Base-by-base conservation (phyloP, 2,888 invertebrate genomes). In the Isoperla grammatica region DNA sequence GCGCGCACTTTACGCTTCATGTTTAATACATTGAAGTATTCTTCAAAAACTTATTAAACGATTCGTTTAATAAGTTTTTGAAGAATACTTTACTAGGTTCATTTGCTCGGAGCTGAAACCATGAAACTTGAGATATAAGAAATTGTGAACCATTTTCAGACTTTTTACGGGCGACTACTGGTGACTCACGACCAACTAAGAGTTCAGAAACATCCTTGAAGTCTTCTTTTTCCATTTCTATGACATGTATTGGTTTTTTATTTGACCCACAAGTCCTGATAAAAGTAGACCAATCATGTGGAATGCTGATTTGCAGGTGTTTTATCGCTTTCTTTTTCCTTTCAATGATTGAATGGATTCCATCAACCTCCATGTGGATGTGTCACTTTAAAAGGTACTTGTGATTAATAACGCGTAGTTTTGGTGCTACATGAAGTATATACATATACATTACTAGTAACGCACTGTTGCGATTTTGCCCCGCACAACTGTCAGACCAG, bases 281-380 rank as follows among this genome's bases (percentile, higher is more conserved):
- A 29, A 29, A 29, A 29, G 29, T 29, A 8, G 29, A 4, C 29
- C 29, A 29, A 29, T 29, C 29, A 46, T 11, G 22, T 46, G 20
- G 19, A n/a, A 12, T 15, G 22, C 13, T 8, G 12, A 53, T 53
- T 19, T 35, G 23, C 12, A 53, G n/a, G 37, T 23, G n/a, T 53
- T 35, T 19, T 13, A 53, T 3, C 35, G 23, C 5, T n/a, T 13
- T n/a, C 17, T 12, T 59, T 43, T 64, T 57, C 58, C 62, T 56
- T 48, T 65, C 63, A 45, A 66, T 66, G 29, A 63, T 54, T 29
- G 60, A 59, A 55, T 66, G 64, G 19, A 59, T 60, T 49, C 57
- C 56, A 48, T 67, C 65, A 19, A 61, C 65, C 58, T 67, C 67
- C 56, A 64, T 65, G 49, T 67, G 63, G 1, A 61, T 67, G 56